A percentile compares a stretch with the other conserved stretches of the same genome.
phyloP scores from a whole-genome alignment of 2,888 invertebrate species.

The Lycia hirtaria region DNA sequence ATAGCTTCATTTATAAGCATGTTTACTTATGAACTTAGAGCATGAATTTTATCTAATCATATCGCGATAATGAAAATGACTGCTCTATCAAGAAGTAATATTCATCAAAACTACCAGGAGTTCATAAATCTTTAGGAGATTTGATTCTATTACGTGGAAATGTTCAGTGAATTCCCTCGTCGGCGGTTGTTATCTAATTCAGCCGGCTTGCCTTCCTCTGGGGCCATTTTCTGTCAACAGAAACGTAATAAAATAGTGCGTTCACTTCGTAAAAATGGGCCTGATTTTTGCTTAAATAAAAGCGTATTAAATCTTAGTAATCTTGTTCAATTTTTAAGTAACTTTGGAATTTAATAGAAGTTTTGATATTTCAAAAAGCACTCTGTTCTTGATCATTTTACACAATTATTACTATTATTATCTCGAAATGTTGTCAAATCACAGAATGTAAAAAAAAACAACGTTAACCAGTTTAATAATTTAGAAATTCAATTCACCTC shows the following conservation, averaged over 20 bases:
- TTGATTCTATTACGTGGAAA: slow-evolving; percentile 48
- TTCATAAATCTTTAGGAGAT: slow-evolving; percentile 38
- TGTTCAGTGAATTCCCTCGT: slow-evolving; percentile 47
- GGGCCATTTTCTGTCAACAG: slow-evolving; percentile 46
- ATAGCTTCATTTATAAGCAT: too few species aligned
- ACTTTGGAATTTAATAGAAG: too few species aligned
- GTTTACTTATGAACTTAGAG: neutral
- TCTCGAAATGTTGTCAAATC: too few species aligned
- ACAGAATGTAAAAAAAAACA: too few species aligned
- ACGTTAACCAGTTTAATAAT: too few species aligned
- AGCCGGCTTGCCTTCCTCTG: slow-evolving; percentile 42
- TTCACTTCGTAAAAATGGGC: slow-evolving; percentile 21
- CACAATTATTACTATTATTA: too few species aligned
- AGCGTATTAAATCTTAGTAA: too few species aligned
- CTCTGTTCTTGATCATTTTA: too few species aligned
- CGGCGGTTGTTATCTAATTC: slow-evolving; percentile 51
- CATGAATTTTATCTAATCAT: slow-evolving; percentile 5
- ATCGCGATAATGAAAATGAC: slow-evolving; percentile 15
- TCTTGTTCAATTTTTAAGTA: too few species aligned
- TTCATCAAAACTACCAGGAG: slow-evolving; percentile 31
- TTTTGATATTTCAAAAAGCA: too few species aligned
- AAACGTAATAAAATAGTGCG: slow-evolving; percentile 44
- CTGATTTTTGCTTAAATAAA: too few species aligned
- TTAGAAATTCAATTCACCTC: too few species aligned
- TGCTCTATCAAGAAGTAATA: slow-evolving; percentile 21